Base-by-base conservation (phyloP, 2,888 invertebrate species). In the Clistopyga incitator region DNA sequence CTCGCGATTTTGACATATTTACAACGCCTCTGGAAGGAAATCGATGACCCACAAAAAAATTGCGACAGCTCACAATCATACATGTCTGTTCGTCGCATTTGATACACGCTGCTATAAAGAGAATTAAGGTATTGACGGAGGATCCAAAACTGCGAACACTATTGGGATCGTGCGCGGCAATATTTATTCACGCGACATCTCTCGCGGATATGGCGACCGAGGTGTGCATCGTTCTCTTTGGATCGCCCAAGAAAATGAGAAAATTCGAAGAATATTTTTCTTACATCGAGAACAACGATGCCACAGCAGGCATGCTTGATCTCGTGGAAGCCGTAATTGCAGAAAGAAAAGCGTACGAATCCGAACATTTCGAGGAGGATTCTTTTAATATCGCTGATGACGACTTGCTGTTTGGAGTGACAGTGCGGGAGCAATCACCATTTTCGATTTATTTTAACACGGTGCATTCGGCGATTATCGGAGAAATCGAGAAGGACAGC, bases 31-130 rank as follows among this genome's bases (percentile, higher is more conserved):
- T 71, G 56, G 45, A 20, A 71, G 1, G 42, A 71, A 71, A 38
- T 59, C 6, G 18, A 38, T 0, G 13, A 59, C 4, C 45, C 56
- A 11, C 42, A 45, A 45, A 71, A 23, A 3, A 25, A 38, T 45
- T 56, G 25, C 25, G n/a, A 0, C 42, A 6, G 1, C 8, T 38
- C 38, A 71, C 56, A 10, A 52, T 71, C 13, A 25, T 71, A 10
- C 71, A 71, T 42, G 45, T 71, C 0, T 56, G 56, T 11, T 59
- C 71, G n/a, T 71, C 71, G 15, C 71, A 71, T 45, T 56, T 56
- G 11, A 71, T 71, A 15, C 71, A 71, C 10, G 59, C 56, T 25
- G 71, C 71, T 0, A 59, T 59, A 0, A 71, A 71, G 15, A 20
- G 71, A 6, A 71, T 71, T 3, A 38, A 71, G 38, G 23, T 6